Percentiles rank a stretch among this genome's conserved stretches.
These are phyloP conservation scores for Silurus lanzhouensis DNA, from an alignment of 2,797 vertebrate genomes.

Conservation along the genomic window DNA sequence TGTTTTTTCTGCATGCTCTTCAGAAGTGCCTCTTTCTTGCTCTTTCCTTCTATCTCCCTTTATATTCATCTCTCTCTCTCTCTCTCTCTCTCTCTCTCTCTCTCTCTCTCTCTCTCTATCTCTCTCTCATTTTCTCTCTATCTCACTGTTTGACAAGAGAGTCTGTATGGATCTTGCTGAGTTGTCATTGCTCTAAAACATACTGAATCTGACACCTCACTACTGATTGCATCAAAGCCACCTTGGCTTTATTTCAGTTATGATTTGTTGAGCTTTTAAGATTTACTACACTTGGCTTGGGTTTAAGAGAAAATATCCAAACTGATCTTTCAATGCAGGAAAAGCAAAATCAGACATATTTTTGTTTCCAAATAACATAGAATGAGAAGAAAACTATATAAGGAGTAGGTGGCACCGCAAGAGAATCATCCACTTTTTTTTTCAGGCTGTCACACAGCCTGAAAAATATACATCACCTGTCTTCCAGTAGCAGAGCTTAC, in stretches of 20 bases:
- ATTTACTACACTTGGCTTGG: not conserved
- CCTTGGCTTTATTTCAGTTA: not conserved
- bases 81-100: not conserved
- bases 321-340: not conserved
- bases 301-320: not conserved
- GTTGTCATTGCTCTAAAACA: slow-evolving; percentile 11
- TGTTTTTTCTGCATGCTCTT: not conserved
- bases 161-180: not conserved
- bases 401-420: not conserved
- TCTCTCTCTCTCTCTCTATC: not conserved
- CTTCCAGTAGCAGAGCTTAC: not conserved
- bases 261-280: not conserved
- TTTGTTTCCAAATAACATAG: not conserved
- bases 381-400: not conserved
- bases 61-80: not conserved
- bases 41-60: not conserved
- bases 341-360: not conserved
- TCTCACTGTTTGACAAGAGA: slow-evolving; percentile 4
- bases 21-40: not conserved
- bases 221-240: not conserved
- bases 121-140: not conserved
- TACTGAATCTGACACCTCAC: slow-evolving; percentile 14
- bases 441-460: not conserved
- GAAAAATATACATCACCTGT: not conserved
- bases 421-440: not conserved